These are phyloP conservation scores for Phthorimaea operculella DNA, from an alignment of 1,140 invertebrate genomes.

Conservation along the genomic window DNA sequence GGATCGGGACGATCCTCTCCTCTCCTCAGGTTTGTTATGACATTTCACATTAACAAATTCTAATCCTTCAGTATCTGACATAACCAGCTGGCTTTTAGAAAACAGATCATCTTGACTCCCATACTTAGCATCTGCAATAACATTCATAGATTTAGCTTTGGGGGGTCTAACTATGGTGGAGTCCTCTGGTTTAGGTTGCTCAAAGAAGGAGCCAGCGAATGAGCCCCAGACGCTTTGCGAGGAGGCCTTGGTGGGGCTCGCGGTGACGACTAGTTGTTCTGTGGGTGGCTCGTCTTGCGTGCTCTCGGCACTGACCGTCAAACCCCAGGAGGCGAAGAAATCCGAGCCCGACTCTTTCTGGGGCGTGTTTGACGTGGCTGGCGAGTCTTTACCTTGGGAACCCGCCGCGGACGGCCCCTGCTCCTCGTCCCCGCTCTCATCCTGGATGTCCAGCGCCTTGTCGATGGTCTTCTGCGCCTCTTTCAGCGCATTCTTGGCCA, in stretches of 20 bases:
- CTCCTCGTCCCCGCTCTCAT: conserved; percentile 71
- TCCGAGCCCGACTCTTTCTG: conserved; percentile 63
- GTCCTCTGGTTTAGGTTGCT: conserved; percentile 68
- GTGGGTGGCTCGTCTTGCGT: conserved; percentile 32
- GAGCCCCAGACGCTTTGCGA: conserved; percentile 79
- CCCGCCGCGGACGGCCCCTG: conserved; percentile 28
- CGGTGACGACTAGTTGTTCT: conserved; percentile 54
- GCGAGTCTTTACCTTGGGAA: conserved; percentile 25
- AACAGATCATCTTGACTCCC: conserved; percentile 68
- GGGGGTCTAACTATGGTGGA: conserved; percentile 47
- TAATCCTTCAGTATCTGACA: conserved; percentile 62
- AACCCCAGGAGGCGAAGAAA: conserved; percentile 78
- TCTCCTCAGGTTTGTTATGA: conserved; percentile 32
- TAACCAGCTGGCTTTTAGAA: conserved; percentile 71
- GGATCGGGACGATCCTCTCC: conserved; percentile 50
- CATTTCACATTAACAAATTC: conserved; percentile 34
- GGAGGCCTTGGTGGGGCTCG: conserved; percentile 56
- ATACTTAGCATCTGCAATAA: conserved; percentile 50
- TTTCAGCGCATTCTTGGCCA: conserved; percentile 88
- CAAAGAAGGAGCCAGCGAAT: conserved; percentile 87
- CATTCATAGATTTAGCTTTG: conserved; percentile 60
- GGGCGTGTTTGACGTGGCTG: conserved; percentile 32
- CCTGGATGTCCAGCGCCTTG: conserved; percentile 93
- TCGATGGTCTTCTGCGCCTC: conserved; percentile 96
- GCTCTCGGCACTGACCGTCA: conserved; percentile 67